Evolutionary conservation across 2,888 invertebrate genomes (phyloP).

Genomic region (Myopa testacea): DNA sequence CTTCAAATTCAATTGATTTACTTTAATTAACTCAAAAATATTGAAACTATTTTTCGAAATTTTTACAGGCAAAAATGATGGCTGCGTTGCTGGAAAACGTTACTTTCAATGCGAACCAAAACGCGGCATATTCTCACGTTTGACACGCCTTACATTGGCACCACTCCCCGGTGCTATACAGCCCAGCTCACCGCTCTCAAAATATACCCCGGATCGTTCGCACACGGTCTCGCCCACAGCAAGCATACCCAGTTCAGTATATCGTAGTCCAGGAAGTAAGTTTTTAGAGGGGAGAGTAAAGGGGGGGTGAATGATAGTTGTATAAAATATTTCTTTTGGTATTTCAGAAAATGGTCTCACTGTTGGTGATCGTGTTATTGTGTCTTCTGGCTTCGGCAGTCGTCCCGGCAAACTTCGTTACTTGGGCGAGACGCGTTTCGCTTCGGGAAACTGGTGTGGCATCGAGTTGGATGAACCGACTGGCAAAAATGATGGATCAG

Average conservation of each 20-base stretch:
- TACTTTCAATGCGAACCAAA: slow-evolving; percentile 95
- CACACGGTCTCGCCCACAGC: slow-evolving; percentile 66
- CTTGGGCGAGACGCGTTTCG: slow-evolving; percentile 90
- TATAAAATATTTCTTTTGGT: slow-evolving; percentile 6
- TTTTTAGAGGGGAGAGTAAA: slow-evolving; percentile 31
- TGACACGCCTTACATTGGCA: slow-evolving; percentile 84
- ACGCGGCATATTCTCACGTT: slow-evolving; percentile 92
- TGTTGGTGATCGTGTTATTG: slow-evolving; percentile 92
- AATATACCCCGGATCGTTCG: slow-evolving; percentile 64
- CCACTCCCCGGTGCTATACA: slow-evolving; percentile 74
- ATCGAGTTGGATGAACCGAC: slow-evolving; percentile 93
- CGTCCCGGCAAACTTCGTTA: slow-evolving; percentile 89
- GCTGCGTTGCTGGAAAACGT: slow-evolving; percentile 89
- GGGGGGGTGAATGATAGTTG: not conserved
- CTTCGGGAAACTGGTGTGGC: slow-evolving; percentile 94
- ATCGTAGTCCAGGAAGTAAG: slow-evolving; percentile 65
- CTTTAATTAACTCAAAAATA: not conserved
- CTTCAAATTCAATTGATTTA: slow-evolving; percentile 5
- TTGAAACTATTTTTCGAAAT: too few relatives aligned
- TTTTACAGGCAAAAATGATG: slow-evolving; percentile 91
- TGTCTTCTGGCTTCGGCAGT: slow-evolving; percentile 86
- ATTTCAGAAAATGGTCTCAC: slow-evolving; percentile 73
- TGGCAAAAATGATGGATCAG: slow-evolving; percentile 97
- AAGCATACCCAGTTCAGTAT: slow-evolving; percentile 62
- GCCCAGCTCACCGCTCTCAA: slow-evolving; percentile 60